Evolutionary conservation across 2,888 invertebrate species (phyloP).

Genomic region (Sinopyrophorus schimmeli): DNA sequence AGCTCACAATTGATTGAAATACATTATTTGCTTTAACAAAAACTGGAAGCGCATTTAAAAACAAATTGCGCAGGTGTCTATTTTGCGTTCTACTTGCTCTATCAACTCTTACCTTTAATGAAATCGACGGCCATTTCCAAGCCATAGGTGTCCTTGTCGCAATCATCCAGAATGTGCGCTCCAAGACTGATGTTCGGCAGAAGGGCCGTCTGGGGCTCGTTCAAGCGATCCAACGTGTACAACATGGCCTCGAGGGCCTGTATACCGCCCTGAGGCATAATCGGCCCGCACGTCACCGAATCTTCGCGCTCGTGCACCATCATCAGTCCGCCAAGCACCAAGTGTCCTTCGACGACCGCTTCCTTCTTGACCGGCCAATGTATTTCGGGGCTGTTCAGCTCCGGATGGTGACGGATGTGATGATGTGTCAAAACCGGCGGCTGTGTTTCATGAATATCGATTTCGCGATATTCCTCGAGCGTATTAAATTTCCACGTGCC

Average conservation of each 20-base stretch:
- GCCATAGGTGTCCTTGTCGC: constrained; percentile 94
- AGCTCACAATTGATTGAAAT: too few relatives aligned
- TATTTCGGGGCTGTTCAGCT: constrained; percentile 38
- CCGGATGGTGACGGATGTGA: constrained; percentile 25
- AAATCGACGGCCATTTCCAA: constrained; percentile 95
- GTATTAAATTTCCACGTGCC: constrained; percentile 11
- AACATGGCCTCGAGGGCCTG: constrained; percentile 92
- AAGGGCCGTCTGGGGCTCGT: constrained; percentile 65
- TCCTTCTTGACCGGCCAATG: constrained; percentile 84
- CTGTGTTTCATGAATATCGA: constrained; percentile 19
- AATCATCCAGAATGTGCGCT: constrained; percentile 89
- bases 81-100: neutral
- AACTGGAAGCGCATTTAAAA: neutral
- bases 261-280: constrained; percentile 92
- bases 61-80: neutral
- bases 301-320: constrained; percentile 94
- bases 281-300: constrained; percentile 83
- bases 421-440: constrained; percentile 16
- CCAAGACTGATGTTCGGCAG: constrained; percentile 81
- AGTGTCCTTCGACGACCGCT: constrained; percentile 84
- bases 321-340: constrained; percentile 89
- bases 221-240: constrained; percentile 83
- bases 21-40: too few relatives aligned
- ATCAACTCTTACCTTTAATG: constrained; percentile 81
- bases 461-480: constrained; percentile 13